Percentiles rank a stretch among this genome's conserved stretches.
Conservation (phyloP, 2,797 vertebrate genomes). For the Poeciliopsis turneri region DNA sequence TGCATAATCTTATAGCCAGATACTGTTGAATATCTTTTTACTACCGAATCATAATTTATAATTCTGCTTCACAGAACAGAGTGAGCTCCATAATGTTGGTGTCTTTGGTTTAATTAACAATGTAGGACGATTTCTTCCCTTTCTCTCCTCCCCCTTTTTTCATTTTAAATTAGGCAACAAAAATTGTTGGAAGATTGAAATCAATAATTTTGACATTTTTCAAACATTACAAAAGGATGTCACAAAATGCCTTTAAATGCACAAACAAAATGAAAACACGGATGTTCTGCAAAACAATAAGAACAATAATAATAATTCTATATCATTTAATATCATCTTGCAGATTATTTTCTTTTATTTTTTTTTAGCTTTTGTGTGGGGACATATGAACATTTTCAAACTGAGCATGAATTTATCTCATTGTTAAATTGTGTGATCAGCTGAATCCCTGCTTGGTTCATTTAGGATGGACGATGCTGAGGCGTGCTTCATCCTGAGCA, state of each 20-base stretch:
- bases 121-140: background rate
- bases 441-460: conserved; percentile 6
- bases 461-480: conserved; percentile 98
- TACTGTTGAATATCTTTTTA: background rate
- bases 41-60: background rate
- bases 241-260: background rate
- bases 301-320: no score
- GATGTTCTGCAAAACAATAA: no score
- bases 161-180: background rate
- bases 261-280: background rate
- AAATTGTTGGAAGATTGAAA: background rate
- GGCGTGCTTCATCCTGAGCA: conserved; percentile 98
- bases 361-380: conserved; percentile 4
- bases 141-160: background rate
- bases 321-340: background rate
- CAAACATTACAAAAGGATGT: background rate
- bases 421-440: background rate
- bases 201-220: no score
- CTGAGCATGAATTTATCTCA: background rate
- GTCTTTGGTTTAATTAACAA: background rate
- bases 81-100: background rate
- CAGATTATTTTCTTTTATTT: conserved; percentile 23
- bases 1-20: background rate
- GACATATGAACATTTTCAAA: conserved; percentile 2
- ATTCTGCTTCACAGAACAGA: background rate